Conservation (phyloP, 2,113 vertebrate species). For the Pachyramphus minor region DNA sequence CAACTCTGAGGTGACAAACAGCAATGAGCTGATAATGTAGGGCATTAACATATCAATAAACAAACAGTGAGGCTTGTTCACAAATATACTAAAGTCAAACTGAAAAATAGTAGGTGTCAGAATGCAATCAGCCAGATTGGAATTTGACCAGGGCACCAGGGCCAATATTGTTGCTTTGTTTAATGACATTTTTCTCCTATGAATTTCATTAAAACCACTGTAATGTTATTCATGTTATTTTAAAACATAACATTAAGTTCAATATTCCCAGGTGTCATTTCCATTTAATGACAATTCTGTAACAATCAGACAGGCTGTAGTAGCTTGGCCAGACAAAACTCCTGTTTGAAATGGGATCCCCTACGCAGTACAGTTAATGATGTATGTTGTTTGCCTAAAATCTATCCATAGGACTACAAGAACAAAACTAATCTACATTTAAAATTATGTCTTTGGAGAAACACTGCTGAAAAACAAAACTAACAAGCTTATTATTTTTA, state of each 20-base stretch:
- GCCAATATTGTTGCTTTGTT: not conserved
- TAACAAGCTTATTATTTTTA: not conserved
- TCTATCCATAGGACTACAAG: not conserved
- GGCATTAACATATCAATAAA: not conserved
- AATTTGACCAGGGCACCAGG: not conserved
- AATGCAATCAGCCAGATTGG: not conserved
- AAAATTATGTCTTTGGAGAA: not conserved
- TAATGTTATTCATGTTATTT: slow-evolving; percentile 6
- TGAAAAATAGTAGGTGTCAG: not conserved
- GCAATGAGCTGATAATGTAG: not conserved
- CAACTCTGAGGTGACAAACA: not conserved
- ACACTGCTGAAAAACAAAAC: not conserved
- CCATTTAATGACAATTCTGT: not conserved
- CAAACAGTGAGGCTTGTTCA: not conserved
- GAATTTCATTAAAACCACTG: not conserved
- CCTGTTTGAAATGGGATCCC: not conserved
- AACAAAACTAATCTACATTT: slow-evolving; percentile 45
- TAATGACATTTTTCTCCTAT: not conserved
- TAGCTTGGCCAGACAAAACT: not conserved
- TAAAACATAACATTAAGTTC: not conserved
- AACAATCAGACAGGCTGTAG: not conserved
- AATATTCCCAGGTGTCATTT: not conserved
- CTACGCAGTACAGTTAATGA: slow-evolving; percentile 5
- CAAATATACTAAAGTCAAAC: not conserved
- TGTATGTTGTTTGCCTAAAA: not conserved